Conservation (phyloP, 1,140 invertebrate genomes). For the Drosophila parvula region DNA sequence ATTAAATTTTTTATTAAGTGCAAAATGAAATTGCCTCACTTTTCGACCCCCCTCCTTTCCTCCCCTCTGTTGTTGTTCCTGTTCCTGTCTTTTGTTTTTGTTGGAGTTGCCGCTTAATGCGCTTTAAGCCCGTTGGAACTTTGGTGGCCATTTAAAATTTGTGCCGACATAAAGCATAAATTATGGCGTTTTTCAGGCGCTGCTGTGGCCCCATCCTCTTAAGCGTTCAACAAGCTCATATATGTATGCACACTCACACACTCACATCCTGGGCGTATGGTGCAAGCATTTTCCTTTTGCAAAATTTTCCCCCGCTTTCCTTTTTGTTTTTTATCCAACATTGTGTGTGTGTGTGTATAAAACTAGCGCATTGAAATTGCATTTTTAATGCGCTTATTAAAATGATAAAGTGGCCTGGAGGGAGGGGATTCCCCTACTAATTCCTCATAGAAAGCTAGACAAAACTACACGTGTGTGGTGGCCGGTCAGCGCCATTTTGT, state of each 20-base stretch:
- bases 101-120: slow-evolving; percentile 50
- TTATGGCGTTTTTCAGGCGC: slow-evolving; percentile 45
- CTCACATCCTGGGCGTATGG: slow-evolving; percentile 30
- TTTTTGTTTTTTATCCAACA: slow-evolving; percentile 3
- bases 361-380: slow-evolving; percentile 66
- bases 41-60: slow-evolving; percentile 27
- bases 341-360: slow-evolving; percentile 53
- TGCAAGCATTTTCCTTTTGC: slow-evolving; percentile 26
- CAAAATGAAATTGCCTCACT: slow-evolving; percentile 74
- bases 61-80: neutral
- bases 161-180: slow-evolving; percentile 67
- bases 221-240: slow-evolving; percentile 44
- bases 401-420: slow-evolving; percentile 53
- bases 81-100: slow-evolving; percentile 42
- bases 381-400: slow-evolving; percentile 68
- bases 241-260: slow-evolving; percentile 21
- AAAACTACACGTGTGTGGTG: slow-evolving; percentile 19
- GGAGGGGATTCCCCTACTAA: slow-evolving; percentile 29
- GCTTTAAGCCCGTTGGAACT: slow-evolving; percentile 64
- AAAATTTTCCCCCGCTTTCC: neutral
- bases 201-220: slow-evolving; percentile 1
- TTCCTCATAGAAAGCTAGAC: slow-evolving; percentile 34
- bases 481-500: slow-evolving; percentile 43
- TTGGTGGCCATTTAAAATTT: slow-evolving; percentile 71
- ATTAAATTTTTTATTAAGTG: slow-evolving; percentile 80